phyloP scores from a whole-genome alignment of 2,797 vertebrate genomes.

The Synanceia verrucosa region DNA sequence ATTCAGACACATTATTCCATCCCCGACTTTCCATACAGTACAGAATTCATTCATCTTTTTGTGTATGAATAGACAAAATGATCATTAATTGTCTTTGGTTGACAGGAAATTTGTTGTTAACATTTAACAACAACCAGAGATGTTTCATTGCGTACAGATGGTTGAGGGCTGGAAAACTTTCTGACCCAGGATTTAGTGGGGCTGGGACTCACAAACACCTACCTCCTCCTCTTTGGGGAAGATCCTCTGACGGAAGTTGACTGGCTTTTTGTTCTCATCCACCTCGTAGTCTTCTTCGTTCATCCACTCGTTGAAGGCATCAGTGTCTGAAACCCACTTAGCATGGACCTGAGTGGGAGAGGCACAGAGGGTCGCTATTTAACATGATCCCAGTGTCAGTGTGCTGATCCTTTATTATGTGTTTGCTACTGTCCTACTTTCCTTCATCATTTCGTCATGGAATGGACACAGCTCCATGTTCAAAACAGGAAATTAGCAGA shows the following conservation, averaged over 20 bases:
- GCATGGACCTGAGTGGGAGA: slow-evolving; percentile 87
- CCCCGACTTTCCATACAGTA: not conserved
- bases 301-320: slow-evolving; percentile 98
- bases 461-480: too few relatives aligned
- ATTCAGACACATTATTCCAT: not conserved
- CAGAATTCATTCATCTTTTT: not conserved
- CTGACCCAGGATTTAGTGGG: not conserved
- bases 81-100: not conserved
- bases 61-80: not conserved
- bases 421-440: not conserved
- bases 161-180: not conserved
- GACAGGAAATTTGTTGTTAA: not conserved
- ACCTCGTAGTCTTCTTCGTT: slow-evolving; percentile 98
- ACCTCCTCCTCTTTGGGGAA: slow-evolving; percentile 96
- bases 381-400: not conserved
- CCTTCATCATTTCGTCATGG: too few relatives aligned
- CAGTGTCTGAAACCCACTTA: slow-evolving; percentile 95
- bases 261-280: slow-evolving; percentile 93
- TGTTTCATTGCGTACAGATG: not conserved
- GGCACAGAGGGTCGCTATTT: not conserved
- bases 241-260: slow-evolving; percentile 91
- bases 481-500: too few relatives aligned
- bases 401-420: not conserved
- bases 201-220: slow-evolving; percentile 17
- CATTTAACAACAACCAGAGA: not conserved